Base-by-base conservation (phyloP, 2,888 invertebrate genomes). In the Pristionchus mayeri region DNA sequence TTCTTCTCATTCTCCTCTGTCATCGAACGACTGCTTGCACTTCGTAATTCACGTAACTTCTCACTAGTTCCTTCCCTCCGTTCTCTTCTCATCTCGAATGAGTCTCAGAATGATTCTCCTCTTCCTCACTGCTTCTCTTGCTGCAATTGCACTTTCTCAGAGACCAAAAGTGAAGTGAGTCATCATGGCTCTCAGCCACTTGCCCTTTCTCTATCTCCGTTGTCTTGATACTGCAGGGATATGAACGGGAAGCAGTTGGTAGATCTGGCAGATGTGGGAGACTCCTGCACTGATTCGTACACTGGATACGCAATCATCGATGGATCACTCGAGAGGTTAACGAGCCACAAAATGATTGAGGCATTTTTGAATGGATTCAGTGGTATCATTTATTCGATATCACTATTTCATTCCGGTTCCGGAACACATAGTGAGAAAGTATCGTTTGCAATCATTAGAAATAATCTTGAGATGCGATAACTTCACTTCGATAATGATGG, bases 401-500 rank as follows among this genome's bases (percentile, higher is more conserved):
- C 37, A n/a, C 57, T 57, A n/a, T 21, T 54, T n/a, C 3, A 37
- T 37, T 67, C 3, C 18, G n/a, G 2, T 34, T 63, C 30, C n/a
- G n/a, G n/a, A n/a, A n/a, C n/a, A n/a, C n/a, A n/a, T n/a, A n/a
- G n/a, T n/a, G n/a, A 16, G n/a, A 54, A 13, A 54, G 16, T 18
- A 21, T 54, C 13, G 21, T 6, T 13, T 9, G 44, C 6, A 9
- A 44, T 44, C 44, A 44, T 6, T 44, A 44, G 21, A 54, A 13
- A 21, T 16, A 54, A 67, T n/a, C n/a, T 80, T 57, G 18, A 82
- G 67, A 60, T 82, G 82, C 21, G 82, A 82, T 4, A 82, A 82
- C 24, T 30, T 48, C 48, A 63, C 82, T 4, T n/a, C 67, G 13
- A 16, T 82, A 6, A 18, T n/a, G 48, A 37, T 18, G 67, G 63